Evolutionary conservation across 2,888 invertebrate genomes (phyloP).

Genomic region (Notodonta dromedarius): DNA sequence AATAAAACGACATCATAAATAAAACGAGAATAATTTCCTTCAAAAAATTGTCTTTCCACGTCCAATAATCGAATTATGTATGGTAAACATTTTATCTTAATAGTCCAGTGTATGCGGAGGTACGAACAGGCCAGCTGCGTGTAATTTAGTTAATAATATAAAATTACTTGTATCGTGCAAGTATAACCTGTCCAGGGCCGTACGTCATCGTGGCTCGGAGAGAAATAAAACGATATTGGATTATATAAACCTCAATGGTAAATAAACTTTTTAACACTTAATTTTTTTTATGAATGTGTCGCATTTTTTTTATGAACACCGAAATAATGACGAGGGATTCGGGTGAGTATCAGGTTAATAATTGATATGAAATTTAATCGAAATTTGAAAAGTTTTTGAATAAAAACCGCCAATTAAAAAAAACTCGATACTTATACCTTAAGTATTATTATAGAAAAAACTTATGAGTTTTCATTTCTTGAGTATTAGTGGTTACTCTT

Average conservation of each 20-base stretch:
- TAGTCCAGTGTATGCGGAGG: constrained; percentile 53
- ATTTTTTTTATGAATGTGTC: constrained; percentile 8
- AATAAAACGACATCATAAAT: constrained; percentile 24
- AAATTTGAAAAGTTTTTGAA: too few relatives aligned
- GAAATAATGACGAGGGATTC: too few relatives aligned
- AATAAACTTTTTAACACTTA: constrained; percentile 25
- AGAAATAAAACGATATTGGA: constrained; percentile 26
- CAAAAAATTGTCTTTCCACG: constrained; percentile 40
- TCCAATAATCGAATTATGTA: constrained; percentile 76
- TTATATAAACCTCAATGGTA: constrained; percentile 23
- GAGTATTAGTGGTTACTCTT: too few relatives aligned
- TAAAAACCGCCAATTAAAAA: too few relatives aligned
- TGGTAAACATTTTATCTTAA: constrained; percentile 75
- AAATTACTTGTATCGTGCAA: constrained; percentile 66
- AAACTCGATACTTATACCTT: too few relatives aligned
- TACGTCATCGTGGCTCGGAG: constrained; percentile 35
- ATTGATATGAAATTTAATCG: too few relatives aligned
- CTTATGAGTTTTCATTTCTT: too few relatives aligned
- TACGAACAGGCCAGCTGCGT: constrained; percentile 56
- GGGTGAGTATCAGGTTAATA: too few relatives aligned
- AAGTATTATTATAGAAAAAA: too few relatives aligned
- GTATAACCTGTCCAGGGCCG: constrained; percentile 57
- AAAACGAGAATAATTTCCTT: constrained; percentile 27
- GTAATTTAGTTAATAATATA: constrained; percentile 76
- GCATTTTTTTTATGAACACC: too few relatives aligned